These are phyloP conservation scores for Tenthredo scrophulariae DNA, from an alignment of 2,888 invertebrate genomes.

Conservation along the genomic window DNA sequence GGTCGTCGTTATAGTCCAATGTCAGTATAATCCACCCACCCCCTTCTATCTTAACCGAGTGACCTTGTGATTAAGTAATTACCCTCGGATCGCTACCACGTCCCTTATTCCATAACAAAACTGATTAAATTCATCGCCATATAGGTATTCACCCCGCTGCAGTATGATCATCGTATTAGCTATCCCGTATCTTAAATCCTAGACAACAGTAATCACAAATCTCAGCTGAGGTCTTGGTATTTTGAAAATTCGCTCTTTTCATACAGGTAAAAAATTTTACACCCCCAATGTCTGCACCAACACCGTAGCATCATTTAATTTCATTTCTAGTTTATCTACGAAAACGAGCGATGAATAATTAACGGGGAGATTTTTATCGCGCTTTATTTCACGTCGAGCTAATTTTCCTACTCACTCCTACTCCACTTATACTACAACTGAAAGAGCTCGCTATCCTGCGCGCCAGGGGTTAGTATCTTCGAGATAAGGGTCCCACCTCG, in stretches of 20 bases:
- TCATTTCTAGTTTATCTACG: neutral
- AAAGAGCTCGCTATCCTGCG: neutral
- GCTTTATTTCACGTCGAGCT: conserved; percentile 23
- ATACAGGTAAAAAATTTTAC: too few relatives aligned
- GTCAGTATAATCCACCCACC: neutral
- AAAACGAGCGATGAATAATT: conserved; percentile 40
- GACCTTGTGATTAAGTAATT: conserved; percentile 46
- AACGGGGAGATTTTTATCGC: conserved; percentile 23
- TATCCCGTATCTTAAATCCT: too few relatives aligned
- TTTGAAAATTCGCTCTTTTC: too few relatives aligned
- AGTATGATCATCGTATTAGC: too few relatives aligned
- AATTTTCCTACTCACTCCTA: conserved; percentile 11
- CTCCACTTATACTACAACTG: neutral
- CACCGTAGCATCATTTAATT: conserved; percentile 3
- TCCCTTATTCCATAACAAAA: neutral
- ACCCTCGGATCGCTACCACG: conserved; percentile 12
- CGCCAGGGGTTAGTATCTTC: neutral
- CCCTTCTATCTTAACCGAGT: neutral
- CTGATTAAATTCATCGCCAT: conserved; percentile 28
- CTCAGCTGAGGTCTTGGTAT: neutral
- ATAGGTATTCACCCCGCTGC: neutral
- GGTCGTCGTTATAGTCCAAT: neutral
- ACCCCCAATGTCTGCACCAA: too few relatives aligned
- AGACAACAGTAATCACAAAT: too few relatives aligned
- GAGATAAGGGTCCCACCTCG: neutral